Percentiles rank a stretch among this genome's conserved stretches.
Conservation (phyloP, 2,888 invertebrate species). For the Tupiocoris notatus region DNA sequence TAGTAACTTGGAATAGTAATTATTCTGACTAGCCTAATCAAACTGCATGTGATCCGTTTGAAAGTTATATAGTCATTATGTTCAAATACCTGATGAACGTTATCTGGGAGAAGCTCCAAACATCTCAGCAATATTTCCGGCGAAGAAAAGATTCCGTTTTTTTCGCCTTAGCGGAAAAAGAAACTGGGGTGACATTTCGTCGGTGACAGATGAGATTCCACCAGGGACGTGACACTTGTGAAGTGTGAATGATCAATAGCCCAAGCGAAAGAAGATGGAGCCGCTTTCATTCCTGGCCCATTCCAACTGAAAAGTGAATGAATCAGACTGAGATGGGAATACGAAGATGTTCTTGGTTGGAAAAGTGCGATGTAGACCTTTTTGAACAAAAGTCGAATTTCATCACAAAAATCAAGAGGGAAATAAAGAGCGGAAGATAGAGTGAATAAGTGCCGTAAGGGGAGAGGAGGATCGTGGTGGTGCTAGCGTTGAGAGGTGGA, state of each 20-base stretch:
- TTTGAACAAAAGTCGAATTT: slow-evolving; percentile 28
- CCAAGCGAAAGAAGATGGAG: not conserved
- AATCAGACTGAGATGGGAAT: not conserved
- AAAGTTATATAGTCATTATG: too few relatives aligned
- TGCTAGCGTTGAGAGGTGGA: slow-evolving; percentile 3
- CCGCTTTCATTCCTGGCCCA: not conserved
- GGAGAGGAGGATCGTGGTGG: too few relatives aligned
- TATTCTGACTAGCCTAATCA: too few relatives aligned
- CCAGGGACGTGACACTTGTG: slow-evolving; percentile 5
- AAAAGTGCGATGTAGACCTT: not conserved
- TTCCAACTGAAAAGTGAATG: not conserved
- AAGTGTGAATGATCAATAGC: slow-evolving; percentile 29
- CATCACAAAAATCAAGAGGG: slow-evolving; percentile 17
- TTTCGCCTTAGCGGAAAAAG: not conserved
- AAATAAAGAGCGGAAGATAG: not conserved
- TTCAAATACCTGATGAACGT: too few relatives aligned
- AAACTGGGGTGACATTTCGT: not conserved
- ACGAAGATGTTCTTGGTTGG: not conserved
- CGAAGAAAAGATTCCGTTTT: not conserved
- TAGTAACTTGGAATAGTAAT: too few relatives aligned
- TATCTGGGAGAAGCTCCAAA: not conserved
- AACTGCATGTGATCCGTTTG: too few relatives aligned
- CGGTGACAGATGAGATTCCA: not conserved
- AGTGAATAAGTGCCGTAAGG: too few relatives aligned
- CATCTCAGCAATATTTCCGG: not conserved